Percentiles rank a stretch among this genome's conserved stretches.
Evolutionary conservation across 1,140 invertebrate species (phyloP).

Genomic region (Drosophila kanapiae): DNA sequence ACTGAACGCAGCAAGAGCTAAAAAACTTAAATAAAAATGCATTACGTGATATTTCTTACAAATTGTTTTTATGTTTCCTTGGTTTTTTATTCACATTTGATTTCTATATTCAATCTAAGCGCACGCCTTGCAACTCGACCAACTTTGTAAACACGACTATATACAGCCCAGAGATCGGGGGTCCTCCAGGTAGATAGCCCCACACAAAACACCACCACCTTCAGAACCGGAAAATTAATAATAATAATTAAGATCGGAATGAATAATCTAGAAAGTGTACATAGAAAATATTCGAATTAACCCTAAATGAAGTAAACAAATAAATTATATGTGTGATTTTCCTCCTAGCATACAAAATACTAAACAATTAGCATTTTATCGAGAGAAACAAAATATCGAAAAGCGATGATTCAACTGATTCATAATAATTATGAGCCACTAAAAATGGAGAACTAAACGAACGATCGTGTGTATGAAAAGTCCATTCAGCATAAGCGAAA

Average conservation of each 20-base stretch:
- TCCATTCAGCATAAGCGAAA: constrained; percentile 66
- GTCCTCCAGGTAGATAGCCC: constrained; percentile 34
- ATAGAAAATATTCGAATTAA: constrained; percentile 56
- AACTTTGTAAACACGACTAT: constrained; percentile 52
- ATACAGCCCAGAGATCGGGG: constrained; percentile 8
- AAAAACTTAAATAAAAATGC: constrained; percentile 75
- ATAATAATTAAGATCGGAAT: constrained; percentile 13
- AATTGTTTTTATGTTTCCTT: constrained; percentile 61
- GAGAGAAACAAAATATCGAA: constrained; percentile 20
- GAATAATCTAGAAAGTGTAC: constrained; percentile 58
- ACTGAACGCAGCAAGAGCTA: constrained; percentile 51
- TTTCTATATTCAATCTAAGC: constrained; percentile 12
- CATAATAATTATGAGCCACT: constrained; percentile 55
- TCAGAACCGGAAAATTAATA: constrained; percentile 15
- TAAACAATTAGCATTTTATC: constrained; percentile 66
- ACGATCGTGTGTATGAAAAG: constrained; percentile 60
- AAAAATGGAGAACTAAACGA: constrained; percentile 39
- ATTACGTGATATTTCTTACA: constrained; percentile 83
- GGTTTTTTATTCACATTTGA: constrained; percentile 2
- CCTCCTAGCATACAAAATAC: constrained; percentile 67
- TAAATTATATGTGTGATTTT: constrained; percentile 73
- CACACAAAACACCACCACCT: constrained; percentile 19
- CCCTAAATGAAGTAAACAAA: constrained; percentile 39
- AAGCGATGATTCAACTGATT: constrained; percentile 27
- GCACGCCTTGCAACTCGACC: constrained; percentile 70